A percentile compares a stretch with the other conserved stretches of the same genome.
These are phyloP conservation scores for Parnassius mnemosyne DNA, from an alignment of 2,888 invertebrate genomes.

Conservation along the genomic window DNA sequence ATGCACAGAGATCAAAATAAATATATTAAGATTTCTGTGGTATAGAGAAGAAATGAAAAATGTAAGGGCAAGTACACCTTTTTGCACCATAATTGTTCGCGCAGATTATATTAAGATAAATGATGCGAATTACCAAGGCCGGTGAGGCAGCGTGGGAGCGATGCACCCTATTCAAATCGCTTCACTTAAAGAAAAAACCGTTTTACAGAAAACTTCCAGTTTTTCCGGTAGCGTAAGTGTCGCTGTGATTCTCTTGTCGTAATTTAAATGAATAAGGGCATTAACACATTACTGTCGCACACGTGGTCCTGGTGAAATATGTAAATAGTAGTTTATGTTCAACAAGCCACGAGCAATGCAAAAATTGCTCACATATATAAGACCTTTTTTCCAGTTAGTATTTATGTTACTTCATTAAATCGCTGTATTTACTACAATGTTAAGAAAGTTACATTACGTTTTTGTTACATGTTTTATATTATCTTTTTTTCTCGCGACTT, in stretches of 20 bases:
- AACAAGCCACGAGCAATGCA: not conserved
- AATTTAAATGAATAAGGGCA: constrained; percentile 46
- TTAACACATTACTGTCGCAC: constrained; percentile 25
- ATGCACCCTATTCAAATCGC: constrained; percentile 63
- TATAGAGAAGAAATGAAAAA: constrained; percentile 31
- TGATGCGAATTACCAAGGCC: constrained; percentile 43
- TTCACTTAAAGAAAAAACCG: constrained; percentile 46
- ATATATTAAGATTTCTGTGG: not conserved
- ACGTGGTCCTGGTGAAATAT: constrained; percentile 16
- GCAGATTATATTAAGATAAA: constrained; percentile 36
- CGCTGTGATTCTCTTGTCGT: constrained; percentile 39
- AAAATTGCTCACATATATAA: constrained; percentile 18
- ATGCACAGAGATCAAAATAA: no score
- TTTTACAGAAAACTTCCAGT: constrained; percentile 68
- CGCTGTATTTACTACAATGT: no score
- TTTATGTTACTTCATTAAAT: not conserved
- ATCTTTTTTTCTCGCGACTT: no score
- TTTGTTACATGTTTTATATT: not conserved
- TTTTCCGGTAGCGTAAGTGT: constrained; percentile 70
- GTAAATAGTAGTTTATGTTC: constrained; percentile 2
- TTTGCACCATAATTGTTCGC: constrained; percentile 23
- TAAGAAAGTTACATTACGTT: no score
- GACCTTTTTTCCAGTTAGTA: constrained; percentile 44
- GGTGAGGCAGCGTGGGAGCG: constrained; percentile 61
- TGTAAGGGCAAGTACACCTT: constrained; percentile 29